Conservation (phyloP, 2,888 invertebrate species). For the Carcina quercana region DNA sequence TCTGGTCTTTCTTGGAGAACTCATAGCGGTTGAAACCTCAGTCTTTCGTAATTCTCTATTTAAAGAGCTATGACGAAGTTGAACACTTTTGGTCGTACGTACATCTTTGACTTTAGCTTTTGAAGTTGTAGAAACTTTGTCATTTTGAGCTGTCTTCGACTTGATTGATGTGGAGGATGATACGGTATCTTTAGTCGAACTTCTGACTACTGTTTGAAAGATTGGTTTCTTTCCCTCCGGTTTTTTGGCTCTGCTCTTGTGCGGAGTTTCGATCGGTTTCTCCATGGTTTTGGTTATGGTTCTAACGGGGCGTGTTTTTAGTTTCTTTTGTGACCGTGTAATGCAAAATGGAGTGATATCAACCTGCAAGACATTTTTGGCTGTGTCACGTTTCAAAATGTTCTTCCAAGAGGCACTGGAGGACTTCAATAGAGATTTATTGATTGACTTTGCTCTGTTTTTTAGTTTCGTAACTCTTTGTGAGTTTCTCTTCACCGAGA, state of each 20-base stretch:
- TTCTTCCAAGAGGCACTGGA: conserved; percentile 49
- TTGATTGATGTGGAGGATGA: conserved; percentile 44
- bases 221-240: conserved; percentile 53
- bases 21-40: conserved; percentile 53
- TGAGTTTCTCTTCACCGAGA: conserved; percentile 51
- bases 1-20: conserved; percentile 61
- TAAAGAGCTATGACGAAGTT: conserved; percentile 57
- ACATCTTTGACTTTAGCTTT: conserved; percentile 46
- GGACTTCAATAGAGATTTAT: conserved; percentile 33
- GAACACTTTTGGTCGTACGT: conserved; percentile 47
- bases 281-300: conserved; percentile 52
- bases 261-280: conserved; percentile 37
- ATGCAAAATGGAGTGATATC: conserved; percentile 39
- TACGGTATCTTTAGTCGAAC: conserved; percentile 44
- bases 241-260: conserved; percentile 43
- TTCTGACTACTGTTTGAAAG: conserved; percentile 63
- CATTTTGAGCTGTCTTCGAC: conserved; percentile 36
- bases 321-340: conserved; percentile 49
- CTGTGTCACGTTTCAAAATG: conserved; percentile 41
- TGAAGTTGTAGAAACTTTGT: conserved; percentile 44
- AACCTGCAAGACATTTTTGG: conserved; percentile 47
- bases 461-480: conserved; percentile 42
- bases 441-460: conserved; percentile 33
- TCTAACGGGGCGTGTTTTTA: conserved; percentile 53
- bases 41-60: conserved; percentile 53